Conservation (phyloP, 2,888 invertebrate genomes). For the Metacarcinus magister region DNA sequence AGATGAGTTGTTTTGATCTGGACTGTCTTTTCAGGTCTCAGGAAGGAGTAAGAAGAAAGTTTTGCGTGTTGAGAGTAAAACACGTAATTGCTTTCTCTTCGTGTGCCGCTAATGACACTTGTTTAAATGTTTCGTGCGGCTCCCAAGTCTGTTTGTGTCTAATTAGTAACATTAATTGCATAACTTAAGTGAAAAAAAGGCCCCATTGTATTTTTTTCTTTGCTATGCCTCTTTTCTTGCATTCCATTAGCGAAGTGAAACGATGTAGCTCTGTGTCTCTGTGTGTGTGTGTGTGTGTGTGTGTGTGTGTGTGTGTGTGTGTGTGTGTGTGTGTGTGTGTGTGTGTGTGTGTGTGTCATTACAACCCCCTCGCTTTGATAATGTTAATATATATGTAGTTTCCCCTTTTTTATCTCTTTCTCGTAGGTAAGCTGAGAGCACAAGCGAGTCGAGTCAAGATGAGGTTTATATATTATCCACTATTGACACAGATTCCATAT, state of each 20-base stretch:
- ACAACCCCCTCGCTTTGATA: not conserved
- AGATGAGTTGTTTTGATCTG: not conserved
- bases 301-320: not conserved
- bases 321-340: too few species aligned
- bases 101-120: conserved; percentile 20
- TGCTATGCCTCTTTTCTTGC: not conserved
- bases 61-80: not conserved
- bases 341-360: too few species aligned
- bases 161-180: not conserved
- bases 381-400: conserved; percentile 10
- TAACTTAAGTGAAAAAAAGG: conserved; percentile 10
- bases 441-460: not conserved
- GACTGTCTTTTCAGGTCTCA: not conserved
- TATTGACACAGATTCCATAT: conserved; percentile 59
- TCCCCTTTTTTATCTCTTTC: not conserved
- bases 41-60: not conserved
- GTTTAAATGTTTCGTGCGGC: conserved; percentile 3
- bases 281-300: conserved; percentile 41
- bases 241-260: not conserved
- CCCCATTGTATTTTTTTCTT: not conserved
- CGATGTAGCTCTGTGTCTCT: not conserved
- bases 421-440: not conserved
- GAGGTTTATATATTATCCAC: conserved; percentile 49
- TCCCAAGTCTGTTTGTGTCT: not conserved
- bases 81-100: conserved; percentile 21